These are phyloP conservation scores for Crax fasciolata DNA, from an alignment of 2,797 vertebrate species.

Conservation along the genomic window DNA sequence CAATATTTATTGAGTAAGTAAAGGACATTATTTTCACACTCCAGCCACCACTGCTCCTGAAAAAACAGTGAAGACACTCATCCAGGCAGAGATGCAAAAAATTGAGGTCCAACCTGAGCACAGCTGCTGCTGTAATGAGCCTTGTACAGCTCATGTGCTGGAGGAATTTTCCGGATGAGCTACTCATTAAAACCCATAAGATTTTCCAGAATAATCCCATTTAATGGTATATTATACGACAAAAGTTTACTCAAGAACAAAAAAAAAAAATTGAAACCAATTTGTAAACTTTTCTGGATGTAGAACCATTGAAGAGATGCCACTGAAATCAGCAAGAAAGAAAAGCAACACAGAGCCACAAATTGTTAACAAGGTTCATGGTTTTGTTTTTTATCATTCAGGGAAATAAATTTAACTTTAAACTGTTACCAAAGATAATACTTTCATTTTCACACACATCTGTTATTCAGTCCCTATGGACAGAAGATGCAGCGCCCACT, in stretches of 20 bases:
- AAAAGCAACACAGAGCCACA: not conserved
- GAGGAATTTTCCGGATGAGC: not conserved
- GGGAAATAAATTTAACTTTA: not conserved
- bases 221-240: fast-evolving
- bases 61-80: not conserved
- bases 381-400: not conserved
- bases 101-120: not conserved
- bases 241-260: not conserved
- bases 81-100: not conserved
- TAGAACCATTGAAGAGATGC: not conserved
- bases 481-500: not conserved
- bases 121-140: not conserved
- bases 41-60: fast-evolving
- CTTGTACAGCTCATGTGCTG: not conserved
- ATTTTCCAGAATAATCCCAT: not conserved
- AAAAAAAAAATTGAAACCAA: not conserved
- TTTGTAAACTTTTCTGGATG: not conserved
- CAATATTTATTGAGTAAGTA: not conserved
- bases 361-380: fast-evolving
- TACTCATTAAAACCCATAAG: not conserved
- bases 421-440: not conserved
- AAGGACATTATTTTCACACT: not conserved
- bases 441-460: fast-evolving
- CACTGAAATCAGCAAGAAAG: not conserved
- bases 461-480: fast-evolving